A percentile compares a stretch with the other conserved stretches of the same genome.
phyloP scores from a whole-genome alignment of 2,113 vertebrate genomes.

The Isurus oxyrinchus region DNA sequence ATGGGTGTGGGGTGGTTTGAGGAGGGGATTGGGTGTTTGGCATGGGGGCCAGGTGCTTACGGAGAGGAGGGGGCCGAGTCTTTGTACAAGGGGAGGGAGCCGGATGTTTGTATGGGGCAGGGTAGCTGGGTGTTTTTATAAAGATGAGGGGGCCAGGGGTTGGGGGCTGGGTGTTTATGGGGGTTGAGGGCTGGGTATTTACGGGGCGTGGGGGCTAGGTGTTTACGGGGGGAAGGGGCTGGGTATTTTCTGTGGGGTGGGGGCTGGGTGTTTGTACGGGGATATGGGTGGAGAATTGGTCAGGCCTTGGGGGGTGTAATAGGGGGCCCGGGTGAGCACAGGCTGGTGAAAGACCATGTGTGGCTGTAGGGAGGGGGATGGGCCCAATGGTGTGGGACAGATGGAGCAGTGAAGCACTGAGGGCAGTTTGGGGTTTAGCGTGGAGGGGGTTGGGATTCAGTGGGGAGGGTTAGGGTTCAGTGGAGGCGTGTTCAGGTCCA shows the following conservation, averaged over 20 bases:
- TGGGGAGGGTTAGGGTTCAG: neutral
- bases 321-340: conserved; percentile 21
- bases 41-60: too few relatives aligned
- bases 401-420: neutral
- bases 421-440: neutral
- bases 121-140: too few relatives aligned
- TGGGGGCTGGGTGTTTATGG: too few relatives aligned
- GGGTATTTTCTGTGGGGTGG: neutral
- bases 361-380: neutral
- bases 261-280: neutral
- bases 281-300: conserved; percentile 42
- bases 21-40: too few relatives aligned
- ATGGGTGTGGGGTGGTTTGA: too few relatives aligned
- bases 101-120: too few relatives aligned
- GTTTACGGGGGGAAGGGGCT: neutral
- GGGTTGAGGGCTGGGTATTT: neutral
- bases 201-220: neutral
- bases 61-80: too few relatives aligned
- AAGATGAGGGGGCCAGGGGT: neutral
- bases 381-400: neutral
- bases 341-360: neutral
- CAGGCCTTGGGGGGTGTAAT: conserved; percentile 31
- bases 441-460: neutral
- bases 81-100: too few relatives aligned
- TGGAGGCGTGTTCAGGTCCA: neutral